Percentiles rank a stretch among this genome's conserved stretches.
Evolutionary conservation across 2,113 vertebrate species (phyloP).

Genomic region (Cyprinus carpio): DNA sequence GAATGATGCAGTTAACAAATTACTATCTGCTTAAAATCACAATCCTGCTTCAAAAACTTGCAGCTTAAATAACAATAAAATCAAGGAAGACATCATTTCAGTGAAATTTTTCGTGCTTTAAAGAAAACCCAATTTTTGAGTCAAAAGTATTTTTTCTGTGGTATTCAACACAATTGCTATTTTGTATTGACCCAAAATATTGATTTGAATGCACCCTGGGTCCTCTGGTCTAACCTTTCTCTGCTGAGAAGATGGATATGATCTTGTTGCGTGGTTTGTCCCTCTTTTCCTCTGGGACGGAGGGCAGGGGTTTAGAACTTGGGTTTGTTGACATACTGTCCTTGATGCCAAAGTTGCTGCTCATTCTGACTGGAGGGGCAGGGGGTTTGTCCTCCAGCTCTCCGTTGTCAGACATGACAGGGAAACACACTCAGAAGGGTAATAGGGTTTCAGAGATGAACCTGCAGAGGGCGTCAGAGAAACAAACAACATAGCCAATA

Average conservation of each 20-base stretch:
- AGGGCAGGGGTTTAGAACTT: constrained; percentile 90
- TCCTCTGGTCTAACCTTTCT: constrained; percentile 84
- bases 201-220: background rate
- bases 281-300: constrained; percentile 91
- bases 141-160: background rate
- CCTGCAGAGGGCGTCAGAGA: constrained; percentile 47
- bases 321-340: constrained; percentile 87
- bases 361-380: constrained; percentile 96
- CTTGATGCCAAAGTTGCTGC: constrained; percentile 88
- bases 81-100: background rate
- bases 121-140: background rate
- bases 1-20: background rate
- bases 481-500: background rate
- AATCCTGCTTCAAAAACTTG: background rate
- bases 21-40: background rate
- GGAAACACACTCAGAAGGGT: constrained; percentile 49
- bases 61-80: background rate
- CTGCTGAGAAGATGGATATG: constrained; percentile 91
- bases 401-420: constrained; percentile 87
- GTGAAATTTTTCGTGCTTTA: background rate
- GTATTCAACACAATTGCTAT: background rate
- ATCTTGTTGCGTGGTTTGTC: constrained; percentile 88
- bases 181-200: background rate
- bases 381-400: constrained; percentile 96
- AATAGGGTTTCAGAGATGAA: constrained; percentile 57